Evolutionary conservation across 2,888 invertebrate species (phyloP).

Genomic region (Pseudolycoriella hygida): DNA sequence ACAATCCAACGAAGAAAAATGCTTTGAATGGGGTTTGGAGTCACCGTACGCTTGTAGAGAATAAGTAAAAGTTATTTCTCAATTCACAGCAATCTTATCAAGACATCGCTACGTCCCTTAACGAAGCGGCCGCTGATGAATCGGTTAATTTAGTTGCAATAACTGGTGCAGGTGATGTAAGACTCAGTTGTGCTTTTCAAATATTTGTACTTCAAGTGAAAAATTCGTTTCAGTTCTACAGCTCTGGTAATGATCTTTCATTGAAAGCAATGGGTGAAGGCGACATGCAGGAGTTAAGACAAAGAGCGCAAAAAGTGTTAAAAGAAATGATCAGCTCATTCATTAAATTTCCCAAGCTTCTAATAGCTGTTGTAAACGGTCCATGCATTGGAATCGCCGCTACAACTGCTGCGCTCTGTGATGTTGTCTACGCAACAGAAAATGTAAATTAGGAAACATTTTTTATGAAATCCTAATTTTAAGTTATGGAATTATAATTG

Average conservation of each 20-base stretch:
- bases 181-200: too few relatives aligned
- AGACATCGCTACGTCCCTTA: conserved; percentile 42
- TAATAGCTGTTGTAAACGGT: conserved; percentile 82
- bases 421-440: conserved; percentile 76
- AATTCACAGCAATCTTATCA: conserved; percentile 39
- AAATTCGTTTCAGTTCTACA: conserved; percentile 36
- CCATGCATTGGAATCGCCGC: conserved; percentile 84
- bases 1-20: conserved; percentile 66
- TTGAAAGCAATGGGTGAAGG: conserved; percentile 10
- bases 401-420: conserved; percentile 71
- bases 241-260: conserved; percentile 60
- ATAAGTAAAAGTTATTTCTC: background rate
- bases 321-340: conserved; percentile 55
- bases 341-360: conserved; percentile 73
- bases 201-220: too few relatives aligned
- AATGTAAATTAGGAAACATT: conserved; percentile 35
- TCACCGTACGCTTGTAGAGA: background rate
- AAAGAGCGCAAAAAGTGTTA: conserved; percentile 11
- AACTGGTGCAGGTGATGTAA: conserved; percentile 52
- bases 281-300: conserved; percentile 12
- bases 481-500: conserved; percentile 16
- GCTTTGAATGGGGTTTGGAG: conserved; percentile 37
- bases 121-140: conserved; percentile 48
- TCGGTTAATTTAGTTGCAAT: conserved; percentile 50
- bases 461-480: too few relatives aligned